Conservation (phyloP, 2,113 vertebrate species). For the Oophaga pumilio region DNA sequence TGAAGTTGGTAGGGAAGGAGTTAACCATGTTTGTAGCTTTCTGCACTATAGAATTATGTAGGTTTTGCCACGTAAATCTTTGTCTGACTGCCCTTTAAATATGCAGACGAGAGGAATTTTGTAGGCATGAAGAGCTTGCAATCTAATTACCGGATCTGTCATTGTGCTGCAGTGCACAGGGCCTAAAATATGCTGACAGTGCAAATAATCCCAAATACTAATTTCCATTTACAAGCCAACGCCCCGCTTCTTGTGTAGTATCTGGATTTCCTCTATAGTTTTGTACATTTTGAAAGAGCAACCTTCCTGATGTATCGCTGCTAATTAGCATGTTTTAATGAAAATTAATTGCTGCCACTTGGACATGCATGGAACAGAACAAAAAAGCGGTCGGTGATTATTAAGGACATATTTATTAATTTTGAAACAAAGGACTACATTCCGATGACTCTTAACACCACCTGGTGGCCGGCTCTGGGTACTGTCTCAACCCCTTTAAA, state of each 20-base stretch:
- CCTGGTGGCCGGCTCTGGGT: background rate
- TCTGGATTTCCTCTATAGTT: background rate
- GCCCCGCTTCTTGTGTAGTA: background rate
- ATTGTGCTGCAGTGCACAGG: background rate
- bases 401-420: constrained; percentile 3
- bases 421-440: background rate
- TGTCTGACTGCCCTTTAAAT: background rate
- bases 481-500: background rate
- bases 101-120: background rate
- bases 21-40: background rate
- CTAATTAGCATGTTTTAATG: constrained; percentile 22
- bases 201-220: background rate
- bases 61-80: background rate
- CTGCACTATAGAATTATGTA: background rate
- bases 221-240: background rate
- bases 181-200: background rate
- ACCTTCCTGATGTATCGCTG: background rate
- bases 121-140: background rate
- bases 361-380: background rate
- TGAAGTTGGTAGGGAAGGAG: background rate
- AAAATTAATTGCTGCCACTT: constrained; percentile 19
- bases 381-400: background rate
- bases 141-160: background rate
- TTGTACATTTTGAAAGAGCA: background rate
- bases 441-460: background rate